Evolutionary conservation across 1,140 invertebrate species (phyloP).

Genomic region (Scaptodrosophila lebanonensis): DNA sequence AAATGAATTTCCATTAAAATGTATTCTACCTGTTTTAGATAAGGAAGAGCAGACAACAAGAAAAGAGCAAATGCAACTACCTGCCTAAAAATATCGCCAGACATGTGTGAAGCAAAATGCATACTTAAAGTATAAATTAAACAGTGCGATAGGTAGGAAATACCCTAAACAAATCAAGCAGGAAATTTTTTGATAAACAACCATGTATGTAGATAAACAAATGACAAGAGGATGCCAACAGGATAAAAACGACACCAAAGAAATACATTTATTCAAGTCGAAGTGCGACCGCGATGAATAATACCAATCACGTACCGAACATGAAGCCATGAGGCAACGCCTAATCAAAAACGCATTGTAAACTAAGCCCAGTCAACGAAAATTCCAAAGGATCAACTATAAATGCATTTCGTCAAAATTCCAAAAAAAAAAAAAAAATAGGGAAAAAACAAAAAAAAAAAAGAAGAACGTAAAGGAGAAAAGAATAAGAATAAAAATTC

Average conservation of each 20-base stretch:
- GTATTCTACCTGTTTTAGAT: constrained; percentile 60
- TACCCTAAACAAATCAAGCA: constrained; percentile 22
- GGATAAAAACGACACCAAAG: constrained; percentile 21
- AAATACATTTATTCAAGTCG: constrained; percentile 51
- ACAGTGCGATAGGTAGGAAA: constrained; percentile 21
- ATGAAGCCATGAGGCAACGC: constrained; percentile 19
- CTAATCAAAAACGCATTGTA: constrained; percentile 72
- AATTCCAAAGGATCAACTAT: constrained; percentile 63
- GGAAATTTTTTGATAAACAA: too few species aligned
- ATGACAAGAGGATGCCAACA: constrained; percentile 47
- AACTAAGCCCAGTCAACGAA: constrained; percentile 62
- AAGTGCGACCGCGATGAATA: constrained; percentile 61
- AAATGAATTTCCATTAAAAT: constrained; percentile 47
- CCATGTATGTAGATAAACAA: constrained; percentile 53
- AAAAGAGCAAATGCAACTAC: constrained; percentile 31
- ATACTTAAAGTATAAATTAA: constrained; percentile 75
- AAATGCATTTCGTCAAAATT: constrained; percentile 25
- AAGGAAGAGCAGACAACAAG: constrained; percentile 25
- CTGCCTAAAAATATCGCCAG: constrained; percentile 15
- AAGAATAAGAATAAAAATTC: neutral
- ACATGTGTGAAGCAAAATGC: constrained; percentile 1
- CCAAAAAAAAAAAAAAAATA: constrained; percentile 8
- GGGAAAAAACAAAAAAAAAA: constrained; percentile 23
- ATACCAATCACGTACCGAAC: constrained; percentile 72
- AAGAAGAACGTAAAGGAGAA: neutral